Conservation (phyloP, 2,888 invertebrate genomes). For the Epistrophe grossulariae region DNA sequence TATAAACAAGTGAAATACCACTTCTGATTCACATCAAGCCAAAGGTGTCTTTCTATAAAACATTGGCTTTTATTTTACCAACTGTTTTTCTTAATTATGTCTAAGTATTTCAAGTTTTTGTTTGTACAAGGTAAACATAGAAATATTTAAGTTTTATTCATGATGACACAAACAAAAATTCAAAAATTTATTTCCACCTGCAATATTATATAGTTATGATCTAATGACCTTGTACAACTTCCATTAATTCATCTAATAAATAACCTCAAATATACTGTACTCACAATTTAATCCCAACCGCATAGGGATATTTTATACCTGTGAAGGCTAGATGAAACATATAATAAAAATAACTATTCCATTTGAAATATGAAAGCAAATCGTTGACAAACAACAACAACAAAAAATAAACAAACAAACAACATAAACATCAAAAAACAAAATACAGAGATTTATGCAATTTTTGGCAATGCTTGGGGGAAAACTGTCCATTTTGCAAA, state of each 20-base stretch:
- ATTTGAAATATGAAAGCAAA: conserved; percentile 11
- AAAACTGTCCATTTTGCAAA: conserved; percentile 68
- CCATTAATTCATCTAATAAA: not conserved
- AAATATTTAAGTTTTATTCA: too few species aligned
- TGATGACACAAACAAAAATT: not conserved
- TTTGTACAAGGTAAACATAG: too few species aligned
- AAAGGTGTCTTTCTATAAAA: too few species aligned
- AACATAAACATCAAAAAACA: conserved; percentile 28
- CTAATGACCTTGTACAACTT: not conserved
- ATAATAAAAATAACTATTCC: conserved; percentile 11
- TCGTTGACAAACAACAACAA: not conserved
- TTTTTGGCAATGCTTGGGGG: conserved; percentile 58
- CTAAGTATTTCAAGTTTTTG: too few species aligned
- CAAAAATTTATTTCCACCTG: not conserved
- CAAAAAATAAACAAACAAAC: not conserved
- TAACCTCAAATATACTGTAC: not conserved
- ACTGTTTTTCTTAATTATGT: too few species aligned
- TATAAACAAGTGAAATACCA: too few species aligned
- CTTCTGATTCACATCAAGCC: too few species aligned
- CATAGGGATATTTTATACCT: not conserved
- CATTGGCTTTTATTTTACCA: too few species aligned
- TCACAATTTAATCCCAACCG: not conserved
- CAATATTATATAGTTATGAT: not conserved
- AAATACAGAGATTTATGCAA: conserved; percentile 57
- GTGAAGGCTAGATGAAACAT: not conserved